Evolutionary conservation across 2,797 vertebrate genomes (phyloP), one percentile per base, ranked within the genome.

Genomic region (Labeo calbasu): DNA sequence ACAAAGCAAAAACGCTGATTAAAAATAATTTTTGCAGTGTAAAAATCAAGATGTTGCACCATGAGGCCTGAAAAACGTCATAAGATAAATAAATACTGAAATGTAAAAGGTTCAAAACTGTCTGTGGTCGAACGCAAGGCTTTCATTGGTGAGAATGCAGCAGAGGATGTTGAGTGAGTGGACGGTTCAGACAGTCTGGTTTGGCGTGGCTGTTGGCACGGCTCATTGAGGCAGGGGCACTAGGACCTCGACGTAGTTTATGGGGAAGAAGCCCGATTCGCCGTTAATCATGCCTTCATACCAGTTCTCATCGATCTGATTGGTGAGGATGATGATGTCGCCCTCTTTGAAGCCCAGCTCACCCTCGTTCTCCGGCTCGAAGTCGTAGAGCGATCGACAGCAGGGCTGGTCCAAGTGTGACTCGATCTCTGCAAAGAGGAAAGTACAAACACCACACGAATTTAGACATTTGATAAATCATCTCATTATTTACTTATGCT

Each of bases 241-340:
- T 0, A 99, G 93, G 85, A 99, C 96, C 73, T 97, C 95, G 72
- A 99, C 97, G n/a, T 99, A 99, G 93, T 95, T 99, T 92, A 99
- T 97, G 87, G 98, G 98, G 92, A 99, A 99, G 93, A 99, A 98
- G 85, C 97, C 98, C 0, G 97, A 98, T 80, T 97, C 95, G 21
- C 97, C 97, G 0, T 92, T 92, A 76, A 98, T 94, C 96, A 97
- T 97, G 84, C 98, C 98, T 90, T 98, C 97, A 2, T 97, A 99
- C 98, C 98, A 99, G 95, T 99, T 99, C 88, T 99, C 97, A 48
- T 99, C 98, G 36, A 99, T 98, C 90, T 97, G 97, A 93, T 96
- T 98, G 92, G 97, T 99, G 90, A 99, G 91, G 84, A 96, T 97
- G 91, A 99, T 98, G 95, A 99, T 85, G 94, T 98, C 96, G 2